Percentiles rank a stretch among this genome's conserved stretches.
Conservation (phyloP, 2,888 invertebrate genomes). For the Agriopis leucophaearia region DNA sequence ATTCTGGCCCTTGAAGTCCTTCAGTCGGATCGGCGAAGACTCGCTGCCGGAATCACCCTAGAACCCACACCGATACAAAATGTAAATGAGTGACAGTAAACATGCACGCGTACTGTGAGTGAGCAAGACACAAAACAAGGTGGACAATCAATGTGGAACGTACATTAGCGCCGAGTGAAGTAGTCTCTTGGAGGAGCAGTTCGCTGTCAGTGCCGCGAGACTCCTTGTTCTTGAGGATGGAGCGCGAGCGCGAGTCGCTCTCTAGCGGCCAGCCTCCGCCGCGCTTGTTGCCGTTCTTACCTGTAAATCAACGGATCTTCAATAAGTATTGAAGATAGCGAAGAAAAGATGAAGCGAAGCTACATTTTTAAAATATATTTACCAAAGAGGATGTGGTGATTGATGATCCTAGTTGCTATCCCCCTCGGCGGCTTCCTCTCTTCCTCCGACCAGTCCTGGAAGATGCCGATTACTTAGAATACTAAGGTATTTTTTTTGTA, state of each 20-base stretch:
- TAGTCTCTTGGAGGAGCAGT: constrained; percentile 80
- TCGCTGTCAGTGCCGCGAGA: constrained; percentile 84
- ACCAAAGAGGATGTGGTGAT: constrained; percentile 85
- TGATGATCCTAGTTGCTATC: constrained; percentile 85
- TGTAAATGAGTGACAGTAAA: background rate
- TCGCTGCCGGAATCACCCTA: constrained; percentile 90
- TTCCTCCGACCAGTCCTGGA: constrained; percentile 84
- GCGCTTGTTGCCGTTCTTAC: constrained; percentile 82
- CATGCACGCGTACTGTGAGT: background rate
- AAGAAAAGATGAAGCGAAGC: no score
- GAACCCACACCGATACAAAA: constrained; percentile 36
- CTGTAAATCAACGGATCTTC: constrained; percentile 53
- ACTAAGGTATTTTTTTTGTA: background rate
- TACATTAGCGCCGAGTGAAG: constrained; percentile 82
- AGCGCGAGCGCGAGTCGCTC: constrained; percentile 79
- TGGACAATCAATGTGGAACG: constrained; percentile 38
- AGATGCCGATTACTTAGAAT: constrained; percentile 17
- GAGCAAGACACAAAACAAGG: background rate
- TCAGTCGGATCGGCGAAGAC: constrained; percentile 87
- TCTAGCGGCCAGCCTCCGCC: constrained; percentile 77
- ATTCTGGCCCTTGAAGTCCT: constrained; percentile 82
- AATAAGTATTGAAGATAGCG: background rate
- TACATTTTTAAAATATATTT: constrained; percentile 44
- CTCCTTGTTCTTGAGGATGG: constrained; percentile 85
- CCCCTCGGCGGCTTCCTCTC: constrained; percentile 83